Evolutionary conservation across 2,113 vertebrate genomes (phyloP), one percentile per base, ranked within the genome.

Genomic region (Engystomops pustulosus): DNA sequence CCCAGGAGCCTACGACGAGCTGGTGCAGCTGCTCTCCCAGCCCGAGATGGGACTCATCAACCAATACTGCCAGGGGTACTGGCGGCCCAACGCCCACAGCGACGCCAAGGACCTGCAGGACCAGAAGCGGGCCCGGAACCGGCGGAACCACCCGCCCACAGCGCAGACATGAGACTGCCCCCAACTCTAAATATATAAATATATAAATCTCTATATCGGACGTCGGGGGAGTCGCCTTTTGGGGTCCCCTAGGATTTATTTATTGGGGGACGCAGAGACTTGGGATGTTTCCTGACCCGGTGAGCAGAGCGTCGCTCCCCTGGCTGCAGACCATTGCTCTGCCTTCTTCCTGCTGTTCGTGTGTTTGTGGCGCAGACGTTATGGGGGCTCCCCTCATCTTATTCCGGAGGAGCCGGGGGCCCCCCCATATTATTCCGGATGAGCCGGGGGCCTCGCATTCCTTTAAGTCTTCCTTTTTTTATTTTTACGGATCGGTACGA

Each of bases 51-150:
- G 97, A 89, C 95, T 98, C 86, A 97, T 98, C 92, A 97, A 98
- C 92, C 97, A 99, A 91, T 99, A 99, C 93, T 99, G 97, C 93
- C 96, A 98, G 91, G 97, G 96, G 86, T 99, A 98, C 93, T 98
- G 97, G 97, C 94, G 96, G 89, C 95, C 95, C 1, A 87, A 91
- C 36, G 88, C 88, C 87, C 89, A 94, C 14, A 92, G 93, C 2
- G 95, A 96, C 85, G 89, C 96, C 88, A 96, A 96, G 87, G 97
- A 98, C 90, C 91, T 94, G 87, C 97, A 96, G 88, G 97, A 98
- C 84, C 95, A 97, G 92, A 99, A 96, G 92, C 98, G 98, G 85
- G 95, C 97, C 10, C 96, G 98, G 27, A 99, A 97, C 89, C 96
- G 98, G 79, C 95, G 98, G 89, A 97, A 99, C 94, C 97, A 97